Conservation (phyloP, 2,797 vertebrate species). For the Poeciliopsis paucimaculata region DNA sequence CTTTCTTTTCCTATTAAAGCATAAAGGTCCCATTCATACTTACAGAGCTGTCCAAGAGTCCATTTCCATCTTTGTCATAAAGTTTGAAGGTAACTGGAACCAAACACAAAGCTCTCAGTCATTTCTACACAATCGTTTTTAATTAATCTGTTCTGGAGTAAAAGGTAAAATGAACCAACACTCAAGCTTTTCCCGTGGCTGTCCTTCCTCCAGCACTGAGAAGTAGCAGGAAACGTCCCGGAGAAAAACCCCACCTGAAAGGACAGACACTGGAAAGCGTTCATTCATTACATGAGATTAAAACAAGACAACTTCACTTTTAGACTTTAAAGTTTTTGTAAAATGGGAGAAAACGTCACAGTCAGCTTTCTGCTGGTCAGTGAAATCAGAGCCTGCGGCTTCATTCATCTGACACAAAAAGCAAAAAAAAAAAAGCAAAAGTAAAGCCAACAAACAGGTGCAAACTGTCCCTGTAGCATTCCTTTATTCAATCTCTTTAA, state of each 20-base stretch:
- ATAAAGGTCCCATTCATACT: slow-evolving; percentile 52
- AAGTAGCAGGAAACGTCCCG: slow-evolving; percentile 92
- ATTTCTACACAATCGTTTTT: background rate
- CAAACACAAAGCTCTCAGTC: slow-evolving; percentile 34
- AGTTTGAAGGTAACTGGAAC: slow-evolving; percentile 89
- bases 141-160: background rate
- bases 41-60: slow-evolving; percentile 89
- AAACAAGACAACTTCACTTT: background rate
- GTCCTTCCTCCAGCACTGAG: slow-evolving; percentile 90
- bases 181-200: slow-evolving; percentile 90
- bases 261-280: slow-evolving; percentile 13
- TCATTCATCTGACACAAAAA: slow-evolving; percentile 19
- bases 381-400: background rate
- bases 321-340: slow-evolving; percentile 1
- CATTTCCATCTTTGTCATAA: slow-evolving; percentile 91
- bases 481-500: slow-evolving; percentile 12
- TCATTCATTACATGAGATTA: background rate
- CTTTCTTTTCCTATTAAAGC: background rate
- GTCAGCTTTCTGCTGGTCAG: background rate
- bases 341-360: slow-evolving; percentile 9
- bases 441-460: slow-evolving; percentile 7
- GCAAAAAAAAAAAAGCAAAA: background rate
- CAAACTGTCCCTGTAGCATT: background rate
- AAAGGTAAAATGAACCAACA: slow-evolving; percentile 78
- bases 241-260: slow-evolving; percentile 81